phyloP scores from a whole-genome alignment of 2,113 vertebrate species.

The Clarias macrocephalus region DNA sequence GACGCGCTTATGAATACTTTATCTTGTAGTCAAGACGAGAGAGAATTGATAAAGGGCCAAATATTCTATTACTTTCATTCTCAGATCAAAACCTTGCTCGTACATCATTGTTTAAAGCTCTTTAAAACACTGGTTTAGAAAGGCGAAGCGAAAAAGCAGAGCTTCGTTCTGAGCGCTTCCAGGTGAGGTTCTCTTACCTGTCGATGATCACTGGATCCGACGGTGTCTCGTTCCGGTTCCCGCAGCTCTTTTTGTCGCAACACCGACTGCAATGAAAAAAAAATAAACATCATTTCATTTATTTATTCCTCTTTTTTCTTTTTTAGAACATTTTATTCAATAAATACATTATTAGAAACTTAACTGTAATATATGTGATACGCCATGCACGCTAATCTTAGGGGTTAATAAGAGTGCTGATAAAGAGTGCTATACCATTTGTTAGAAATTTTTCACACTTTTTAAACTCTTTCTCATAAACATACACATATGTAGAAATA shows the following conservation, averaged over 20 bases:
- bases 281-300: not conserved
- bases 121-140: not conserved
- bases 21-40: conserved; percentile 6
- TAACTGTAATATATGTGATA: not conserved
- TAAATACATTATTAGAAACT: not conserved
- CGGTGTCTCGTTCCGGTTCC: conserved; percentile 91
- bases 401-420: too few relatives aligned
- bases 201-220: conserved; percentile 90
- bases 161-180: not conserved
- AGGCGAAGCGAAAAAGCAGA: not conserved
- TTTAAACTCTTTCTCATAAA: not conserved
- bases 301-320: too few relatives aligned
- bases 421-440: too few relatives aligned
- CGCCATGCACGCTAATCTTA: not conserved
- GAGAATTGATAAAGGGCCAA: not conserved
- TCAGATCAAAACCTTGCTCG: not conserved
- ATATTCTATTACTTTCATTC: not conserved
- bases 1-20: conserved; percentile 26
- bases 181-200: conserved; percentile 74
- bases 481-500: not conserved
- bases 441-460: not conserved
- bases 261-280: conserved; percentile 72
- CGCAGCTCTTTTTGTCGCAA: conserved; percentile 93
- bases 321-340: not conserved
- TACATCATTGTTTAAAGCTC: not conserved